Base-by-base conservation (phyloP, 2,113 vertebrate species). In the Desmodus rotundus region DNA sequence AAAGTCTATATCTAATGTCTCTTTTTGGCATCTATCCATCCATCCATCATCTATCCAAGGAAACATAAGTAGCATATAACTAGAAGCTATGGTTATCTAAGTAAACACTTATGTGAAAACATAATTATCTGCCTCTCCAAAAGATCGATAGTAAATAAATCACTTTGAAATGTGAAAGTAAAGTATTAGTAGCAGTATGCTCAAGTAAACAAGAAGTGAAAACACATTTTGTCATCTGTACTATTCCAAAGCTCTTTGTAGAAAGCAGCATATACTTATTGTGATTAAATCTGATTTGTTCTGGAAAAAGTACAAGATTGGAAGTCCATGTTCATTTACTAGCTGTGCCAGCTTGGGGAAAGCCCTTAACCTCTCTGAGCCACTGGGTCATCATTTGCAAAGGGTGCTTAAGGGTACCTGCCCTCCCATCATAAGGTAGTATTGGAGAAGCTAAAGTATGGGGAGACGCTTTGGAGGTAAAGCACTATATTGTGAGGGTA, bases 91-190 rank as follows among this genome's bases (percentile, higher is more conserved):
- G 50, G 63, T n/a, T 93, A 47, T 36, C 45, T 70, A 89, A 83
- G 58, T 65, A 56, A 68, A 92, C 82, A 82, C 54, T 73, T 80
- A 47, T 2, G 47, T 56, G 73, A 94, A 73, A 87, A 70, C 43
- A 52, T 26, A 94, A 80, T 86, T 19, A 41, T n/a, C 56, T 70
- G 38, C 36, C 26, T 89, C 78, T 89, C 47, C n/a, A 94, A n/a
- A 89, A 52, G 20, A 65, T 38, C 17, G 26, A 33, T 58, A 87
- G n/a, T 33, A 90, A 87, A 77, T 17, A 97, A 94, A 88, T 80
- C 10, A 72, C 63, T 97, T 76, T 89, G 72, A 86, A 90, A 84
- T 33, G 41, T 31, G 84, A 87, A 56, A 81, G 52, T 50, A 89
- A 92, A 94, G 65, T 31, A 26, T 36, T 4, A 36, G 7, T 33